These are phyloP conservation scores for Plebejus argus DNA, from an alignment of 2,888 invertebrate species.

Conservation along the genomic window DNA sequence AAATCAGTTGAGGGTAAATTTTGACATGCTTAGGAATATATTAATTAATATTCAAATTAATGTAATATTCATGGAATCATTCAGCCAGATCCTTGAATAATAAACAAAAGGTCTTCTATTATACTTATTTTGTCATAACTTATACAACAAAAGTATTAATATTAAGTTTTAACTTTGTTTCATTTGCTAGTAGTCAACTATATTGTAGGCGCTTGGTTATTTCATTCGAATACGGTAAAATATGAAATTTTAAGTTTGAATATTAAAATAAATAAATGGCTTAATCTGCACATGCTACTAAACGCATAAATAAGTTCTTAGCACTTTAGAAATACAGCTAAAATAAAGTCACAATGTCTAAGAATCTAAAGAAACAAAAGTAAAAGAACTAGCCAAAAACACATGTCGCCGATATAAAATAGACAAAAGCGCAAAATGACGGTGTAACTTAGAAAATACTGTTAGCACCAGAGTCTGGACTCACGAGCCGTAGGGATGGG, in stretches of 20 bases:
- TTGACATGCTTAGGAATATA: slow-evolving; percentile 26
- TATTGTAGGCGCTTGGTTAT: no score
- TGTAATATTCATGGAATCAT: slow-evolving; percentile 38
- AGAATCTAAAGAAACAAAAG: slow-evolving; percentile 5
- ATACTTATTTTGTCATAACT: slow-evolving; percentile 29
- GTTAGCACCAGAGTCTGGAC: slow-evolving; percentile 38
- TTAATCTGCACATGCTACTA: not conserved
- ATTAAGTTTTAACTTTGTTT: not conserved
- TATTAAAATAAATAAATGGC: no score
- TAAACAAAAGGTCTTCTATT: slow-evolving; percentile 34
- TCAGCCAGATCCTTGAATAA: slow-evolving; percentile 33
- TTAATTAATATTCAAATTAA: slow-evolving; percentile 36
- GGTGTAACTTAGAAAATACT: slow-evolving; percentile 37
- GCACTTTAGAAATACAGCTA: not conserved
- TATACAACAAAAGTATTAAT: slow-evolving; percentile 14
- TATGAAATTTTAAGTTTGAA: no score
- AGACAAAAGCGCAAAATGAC: slow-evolving; percentile 34
- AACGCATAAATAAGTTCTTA: not conserved
- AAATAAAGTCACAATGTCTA: not conserved
- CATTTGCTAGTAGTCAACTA: no score
- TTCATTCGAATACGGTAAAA: no score
- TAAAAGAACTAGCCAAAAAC: slow-evolving; percentile 25
- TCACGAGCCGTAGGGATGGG: slow-evolving; percentile 30
- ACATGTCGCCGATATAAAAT: slow-evolving; percentile 34
- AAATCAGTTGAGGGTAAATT: slow-evolving; percentile 25